Base-by-base conservation (phyloP, 2,888 invertebrate genomes). In the Hirtodrosophila cameraria region DNA sequence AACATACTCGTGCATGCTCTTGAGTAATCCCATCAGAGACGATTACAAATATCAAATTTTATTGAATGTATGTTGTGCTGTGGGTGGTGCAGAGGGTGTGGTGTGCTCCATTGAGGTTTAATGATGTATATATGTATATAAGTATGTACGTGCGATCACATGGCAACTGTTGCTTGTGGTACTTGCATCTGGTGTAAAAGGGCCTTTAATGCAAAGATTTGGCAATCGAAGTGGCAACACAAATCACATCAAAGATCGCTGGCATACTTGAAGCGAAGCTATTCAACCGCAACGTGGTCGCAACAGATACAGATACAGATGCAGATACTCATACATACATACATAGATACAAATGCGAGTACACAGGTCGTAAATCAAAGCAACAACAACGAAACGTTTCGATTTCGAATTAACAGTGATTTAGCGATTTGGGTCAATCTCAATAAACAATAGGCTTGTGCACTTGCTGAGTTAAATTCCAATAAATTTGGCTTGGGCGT, bases 211-310 rank as follows among this genome's bases (percentile, higher is more conserved):
- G 78, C 81, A 67, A 74, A 73, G 79, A 84, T 82, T 82, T 82
- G 82, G 86, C 77, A 82, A 82, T 80, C 80, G 60, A 38, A 63
- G 65, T 39, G 52, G 50, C 57, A 60, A 53, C 62, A 53, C 62
- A 63, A 60, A 64, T 75, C 69, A 73, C 81, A 67, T 73, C 76
- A 75, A 82, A 82, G 80, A 82, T 83, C 70, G 79, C 41, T 70
- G 70, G 70, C 74, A 73, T 58, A 73, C 42, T 82, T 76, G 62
- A 61, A 69, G 55, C 84, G 62, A 61, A 69, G 55, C 84, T 78
- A 83, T 86, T 83, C 82, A 83, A 83, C 82, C 82, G 86, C 82
- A 83, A 81, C 81, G 68, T 74, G 46, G 81, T 81, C 82, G 79
- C 79, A 72, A 71, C 58, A 59, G 68, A 68, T 49, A 63, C 52